phyloP scores from a whole-genome alignment of 1,140 invertebrate genomes.

The Lasioglossum baleicum region DNA sequence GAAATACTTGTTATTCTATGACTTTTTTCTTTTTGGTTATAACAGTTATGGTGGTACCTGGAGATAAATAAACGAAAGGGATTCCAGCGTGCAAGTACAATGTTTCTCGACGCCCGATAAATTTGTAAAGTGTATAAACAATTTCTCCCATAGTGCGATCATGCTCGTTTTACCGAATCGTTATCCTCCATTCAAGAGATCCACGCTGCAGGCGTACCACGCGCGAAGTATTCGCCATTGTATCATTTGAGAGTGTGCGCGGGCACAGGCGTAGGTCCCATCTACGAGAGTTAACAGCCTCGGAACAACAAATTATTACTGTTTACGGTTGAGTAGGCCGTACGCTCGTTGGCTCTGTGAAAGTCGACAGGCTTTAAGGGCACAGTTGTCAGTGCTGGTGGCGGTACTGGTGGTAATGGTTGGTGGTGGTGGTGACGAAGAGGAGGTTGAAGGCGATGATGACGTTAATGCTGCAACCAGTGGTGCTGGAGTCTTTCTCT shows the following conservation, averaged over 20 bases:
- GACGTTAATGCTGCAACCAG: conserved; percentile 55
- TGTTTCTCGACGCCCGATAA: no score
- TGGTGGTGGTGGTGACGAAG: conserved; percentile 36
- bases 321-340: conserved; percentile 27
- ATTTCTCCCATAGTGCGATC: no score
- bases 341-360: conserved; percentile 7
- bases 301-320: conserved; percentile 14
- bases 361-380: conserved; percentile 34
- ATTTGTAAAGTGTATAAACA: no score
- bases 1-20: no score
- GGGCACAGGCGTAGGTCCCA: not conserved
- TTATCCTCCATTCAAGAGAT: no score
- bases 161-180: no score
- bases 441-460: conserved; percentile 59
- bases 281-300: not conserved
- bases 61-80: no score
- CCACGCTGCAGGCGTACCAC: no score
- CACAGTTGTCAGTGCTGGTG: conserved; percentile 9
- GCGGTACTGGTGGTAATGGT: conserved; percentile 14
- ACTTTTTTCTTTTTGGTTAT: no score
- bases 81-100: no score
- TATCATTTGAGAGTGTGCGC: not conserved
- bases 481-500: conserved; percentile 48
- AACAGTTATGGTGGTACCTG: no score
- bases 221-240: not conserved